Base-by-base conservation (phyloP, 2,888 invertebrate genomes). In the Drosophila eohydei region DNA sequence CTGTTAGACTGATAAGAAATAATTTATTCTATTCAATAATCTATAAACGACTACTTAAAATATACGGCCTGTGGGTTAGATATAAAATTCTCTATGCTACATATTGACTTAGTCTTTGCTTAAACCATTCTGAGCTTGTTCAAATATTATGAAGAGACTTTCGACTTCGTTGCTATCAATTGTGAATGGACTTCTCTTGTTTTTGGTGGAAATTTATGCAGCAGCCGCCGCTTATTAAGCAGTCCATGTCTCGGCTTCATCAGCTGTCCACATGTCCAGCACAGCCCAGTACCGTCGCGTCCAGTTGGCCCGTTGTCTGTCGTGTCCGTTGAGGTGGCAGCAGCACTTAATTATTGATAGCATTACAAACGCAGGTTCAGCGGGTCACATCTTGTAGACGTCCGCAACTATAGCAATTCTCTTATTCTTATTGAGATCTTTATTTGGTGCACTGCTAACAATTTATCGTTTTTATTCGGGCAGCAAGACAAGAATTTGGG, bases 321-420 rank as follows among this genome's bases (percentile, higher is more conserved):
- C 21, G 21, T 78, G 56, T 67, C 63, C 46, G 43, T 28, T 58
- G 74, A 87, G 87, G 87, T 84, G 84, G 84, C 84, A 87, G 84
- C 71, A 88, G 87, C 84, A 84, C 84, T 84, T 89, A 84, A 84
- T 84, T 84, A 84, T 89, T 87, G 89, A 89, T 84, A 87, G 84
- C 81, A 89, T 89, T 89, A 84, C 84, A 84, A 83, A 61, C 81
- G 67, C 58, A 55, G 75, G 84, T 89, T 84, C 84, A 84, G 44
- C 87, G 71, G 84, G 84, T 84, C 89, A 84, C 63, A 50, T 34
- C 67, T 60, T 86, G 89, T 88, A 59, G 64, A 41, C 57, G 77
- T 68, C 75, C 61, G 43, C 40, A 3, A 41, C 48, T 30, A 34
- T 30, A 26, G 30, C 50, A 44, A n/a, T 30, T 38, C 61, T 54